Percentiles rank a stretch among this genome's conserved stretches.
These are phyloP conservation scores for Montipora foliosa DNA, from an alignment of 64 coral and sea anemone genomes.

Conservation along the genomic window DNA sequence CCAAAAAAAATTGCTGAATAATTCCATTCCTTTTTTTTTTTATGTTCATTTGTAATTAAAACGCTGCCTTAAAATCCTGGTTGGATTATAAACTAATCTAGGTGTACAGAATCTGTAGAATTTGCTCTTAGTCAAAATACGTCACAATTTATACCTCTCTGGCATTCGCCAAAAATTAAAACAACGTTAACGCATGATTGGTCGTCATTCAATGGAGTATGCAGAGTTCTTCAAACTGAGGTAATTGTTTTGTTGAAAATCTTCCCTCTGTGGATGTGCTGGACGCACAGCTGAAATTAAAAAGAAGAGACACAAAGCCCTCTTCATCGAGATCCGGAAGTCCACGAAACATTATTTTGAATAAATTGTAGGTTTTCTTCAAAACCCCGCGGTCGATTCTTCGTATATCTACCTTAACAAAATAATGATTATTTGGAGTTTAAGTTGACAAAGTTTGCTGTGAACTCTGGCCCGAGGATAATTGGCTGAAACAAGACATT, in stretches of 20 bases:
- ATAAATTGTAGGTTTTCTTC: neutral
- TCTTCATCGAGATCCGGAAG: slow-evolving; percentile 28
- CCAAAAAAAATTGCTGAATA: too few relatives aligned
- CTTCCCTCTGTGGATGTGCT: neutral
- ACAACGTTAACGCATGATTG: neutral
- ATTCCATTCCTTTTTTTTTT: too few relatives aligned
- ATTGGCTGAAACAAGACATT: neutral
- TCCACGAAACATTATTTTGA: slow-evolving; percentile 6
- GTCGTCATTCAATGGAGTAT: neutral
- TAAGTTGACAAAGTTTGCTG: neutral
- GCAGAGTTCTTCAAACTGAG: neutral
- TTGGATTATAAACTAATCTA: neutral
- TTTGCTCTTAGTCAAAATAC: too few relatives aligned
- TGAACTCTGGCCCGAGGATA: neutral
- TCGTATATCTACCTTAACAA: neutral
- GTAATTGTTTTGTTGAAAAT: neutral
- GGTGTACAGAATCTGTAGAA: neutral
- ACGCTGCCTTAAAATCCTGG: neutral
- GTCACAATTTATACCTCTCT: too few relatives aligned
- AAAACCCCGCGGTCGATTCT: neutral
- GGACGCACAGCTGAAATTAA: slow-evolving; percentile 36
- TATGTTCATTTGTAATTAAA: neutral
- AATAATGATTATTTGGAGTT: neutral
- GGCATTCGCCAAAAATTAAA: too few relatives aligned
- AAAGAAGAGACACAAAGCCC: slow-evolving; percentile 5